Evolutionary conservation across 2,797 vertebrate species (phyloP), one percentile per base, ranked within the genome.

Genomic region (Leucoraja ocellata): DNA sequence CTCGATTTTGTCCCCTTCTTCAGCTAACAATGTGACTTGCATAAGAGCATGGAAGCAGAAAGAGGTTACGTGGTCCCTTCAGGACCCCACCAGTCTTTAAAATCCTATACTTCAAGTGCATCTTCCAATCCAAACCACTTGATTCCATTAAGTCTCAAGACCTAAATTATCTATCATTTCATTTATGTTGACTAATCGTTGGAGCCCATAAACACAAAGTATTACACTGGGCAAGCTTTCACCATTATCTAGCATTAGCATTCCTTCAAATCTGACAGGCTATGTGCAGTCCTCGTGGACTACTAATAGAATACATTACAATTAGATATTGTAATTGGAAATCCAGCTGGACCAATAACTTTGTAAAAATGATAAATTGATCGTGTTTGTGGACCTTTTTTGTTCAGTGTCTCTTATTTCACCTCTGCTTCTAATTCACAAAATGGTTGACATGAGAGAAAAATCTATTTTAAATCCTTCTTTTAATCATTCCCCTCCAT

Each of bases 401-500:
- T 86, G 32, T 32, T 86, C 63, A 86, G 63, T n/a, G 54, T 32
- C 9, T 9, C 28, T 63, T 83, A 23, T 83, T n/a, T 86, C 25
- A 14, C 23, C 16, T 3, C 28, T 61, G 23, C 28, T 86, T 28
- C 58, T 61, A 61, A 61, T 63, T 13, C 58, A 61, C 25, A 86
- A 81, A 18, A n/a, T 16, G 11, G 28, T 86, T 63, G n/a, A n/a
- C 83, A 58, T 7, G 25, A 86, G 13, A 58, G 63, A 58, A 13
- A 28, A 63, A 63, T 86, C n/a, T 63, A 63, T 86, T 86, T 86
- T 61, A 63, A 86, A 63, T n/a, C 4, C 58, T 9, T 28, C 58
- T 86, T 86, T 86, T 86, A n/a, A 86, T 32, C 83, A 86, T 86
- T 63, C 58, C 16, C 28, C 54, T 61, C 63, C 83, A n/a, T n/a